Base-by-base conservation (phyloP, 2,113 vertebrate genomes). In the Centropristis striata region DNA sequence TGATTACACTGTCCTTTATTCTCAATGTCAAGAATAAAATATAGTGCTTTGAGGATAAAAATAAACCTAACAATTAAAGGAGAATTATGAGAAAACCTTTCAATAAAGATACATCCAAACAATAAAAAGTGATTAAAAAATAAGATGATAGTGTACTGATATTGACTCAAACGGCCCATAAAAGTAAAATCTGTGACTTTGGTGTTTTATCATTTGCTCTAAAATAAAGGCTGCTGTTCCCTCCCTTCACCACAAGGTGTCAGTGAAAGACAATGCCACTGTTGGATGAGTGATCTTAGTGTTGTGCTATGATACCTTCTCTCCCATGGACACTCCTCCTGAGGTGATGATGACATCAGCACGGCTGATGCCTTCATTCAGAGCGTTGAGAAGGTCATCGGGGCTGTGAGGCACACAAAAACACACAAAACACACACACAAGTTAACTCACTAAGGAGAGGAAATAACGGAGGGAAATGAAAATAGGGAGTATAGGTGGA, bases 341-440 rank as follows among this genome's bases (percentile, higher is more conserved):
- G 98, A 99, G 91, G 98, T 99, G 95, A 99, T 99, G 95, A 99
- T 99, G 95, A 99, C 97, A 94, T 99, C 98, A 91, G 98, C 98
- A 90, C 98, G 98, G 92, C 97, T 99, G 94, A 99, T 99, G 90
- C 98, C 98, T 93, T 99, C 98, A 92, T 99, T 99, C 96, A 99
- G 95, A 94, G 98, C 98, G 91, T 99, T 99, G 94, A 99, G 95
- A 95, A 99, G 97, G 94, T 99, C 98, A 95, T 99, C 98, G 86
- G 98, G 98, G 95, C 98, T 99, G 93, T 75, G 92, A 90, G 84
- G 80, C 76, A 86, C 20, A 42, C 6, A 85, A 21, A 54, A 5
- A 69, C 73, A 78, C 41, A 70, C 46, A 54, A 68, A 37, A 51
- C 27, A 41, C 64, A 60, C 64, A 66, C 64, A 50, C 44, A 32